Base-by-base conservation (phyloP, 1,140 invertebrate genomes). In the Lucilia sericata region DNA sequence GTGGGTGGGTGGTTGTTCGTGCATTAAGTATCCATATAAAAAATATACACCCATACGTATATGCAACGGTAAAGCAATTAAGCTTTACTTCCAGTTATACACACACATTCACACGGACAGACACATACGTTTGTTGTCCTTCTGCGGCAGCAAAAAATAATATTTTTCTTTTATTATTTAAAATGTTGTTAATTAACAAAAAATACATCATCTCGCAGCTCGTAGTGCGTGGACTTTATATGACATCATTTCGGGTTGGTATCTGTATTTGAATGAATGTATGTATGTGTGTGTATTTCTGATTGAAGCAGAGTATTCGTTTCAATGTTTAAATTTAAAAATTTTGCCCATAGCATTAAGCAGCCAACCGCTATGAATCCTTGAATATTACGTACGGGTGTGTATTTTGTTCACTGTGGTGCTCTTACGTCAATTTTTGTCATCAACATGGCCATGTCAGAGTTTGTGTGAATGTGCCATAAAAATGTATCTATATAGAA, bases 181-280 rank as follows among this genome's bases (percentile, higher is more conserved):
- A 82, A 82, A 82, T 82, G 80, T 82, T 82, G 80, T 82, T 82
- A 82, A 82, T 82, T 82, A 82, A 82, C 80, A 82, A 82, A 82
- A 82, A 82, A 82, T 82, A 82, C 80, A 82, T 82, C 80, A 82
- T 55, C 42, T 42, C 36, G 36, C 8, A 51, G 42, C 42, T 82
- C 34, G 19, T 42, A 47, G 25, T 49, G 47, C 74, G 36, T 42
- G 74, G 74, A 76, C 74, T 1, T 21, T 34, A 42, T 76, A 14
- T 0, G n/a, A 34, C 19, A 75, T 30, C 42, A 42, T 42, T 42
- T 42, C 10, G 42, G 5, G 42, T 42, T 42, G 42, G 5, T 42
- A 30, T 42, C 42, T 21, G 74, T 30, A 30, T 30, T 30, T 30
- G 25, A 30, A 30, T 30, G 25, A 30, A 30, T 30, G 25, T 30